Conservation (phyloP, 2,888 invertebrate genomes). For the Athalia cordata region DNA sequence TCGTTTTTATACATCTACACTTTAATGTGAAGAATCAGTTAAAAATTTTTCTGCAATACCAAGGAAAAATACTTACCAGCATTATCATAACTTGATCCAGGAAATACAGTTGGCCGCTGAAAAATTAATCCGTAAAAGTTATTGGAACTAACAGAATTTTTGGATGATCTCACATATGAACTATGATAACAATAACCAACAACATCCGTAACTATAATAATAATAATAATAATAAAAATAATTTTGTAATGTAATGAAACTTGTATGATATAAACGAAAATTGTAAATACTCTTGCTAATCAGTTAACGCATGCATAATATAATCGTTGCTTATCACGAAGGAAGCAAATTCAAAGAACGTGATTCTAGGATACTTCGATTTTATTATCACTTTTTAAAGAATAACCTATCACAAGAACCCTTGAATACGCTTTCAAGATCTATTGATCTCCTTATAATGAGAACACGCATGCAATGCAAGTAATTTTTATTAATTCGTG, state of each 20-base stretch:
- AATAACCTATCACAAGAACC: background rate
- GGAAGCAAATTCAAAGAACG: background rate
- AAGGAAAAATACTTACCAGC: background rate
- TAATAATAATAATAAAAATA: conserved; percentile 12
- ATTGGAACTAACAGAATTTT: conserved; percentile 6
- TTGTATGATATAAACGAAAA: conserved; percentile 38
- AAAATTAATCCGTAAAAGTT: too few species aligned
- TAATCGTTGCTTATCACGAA: background rate
- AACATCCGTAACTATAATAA: background rate
- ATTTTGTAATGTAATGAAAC: conserved; percentile 23
- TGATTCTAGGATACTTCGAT: conserved; percentile 8
- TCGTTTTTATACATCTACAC: background rate
- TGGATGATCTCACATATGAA: conserved; percentile 23
- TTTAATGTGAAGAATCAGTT: conserved; percentile 13
- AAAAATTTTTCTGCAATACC: background rate
- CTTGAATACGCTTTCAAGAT: conserved; percentile 16
- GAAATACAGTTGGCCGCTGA: background rate
- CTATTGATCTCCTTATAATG: conserved; percentile 4
- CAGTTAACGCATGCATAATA: conserved; percentile 21
- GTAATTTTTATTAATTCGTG: conserved; percentile 21
- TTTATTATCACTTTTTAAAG: conserved; percentile 5
- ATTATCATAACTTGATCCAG: background rate
- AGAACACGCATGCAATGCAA: conserved; percentile 1
- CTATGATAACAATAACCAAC: background rate
- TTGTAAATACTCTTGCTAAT: conserved; percentile 31